These are phyloP conservation scores for Lanius collurio DNA, from an alignment of 2,113 vertebrate genomes.

Conservation along the genomic window DNA sequence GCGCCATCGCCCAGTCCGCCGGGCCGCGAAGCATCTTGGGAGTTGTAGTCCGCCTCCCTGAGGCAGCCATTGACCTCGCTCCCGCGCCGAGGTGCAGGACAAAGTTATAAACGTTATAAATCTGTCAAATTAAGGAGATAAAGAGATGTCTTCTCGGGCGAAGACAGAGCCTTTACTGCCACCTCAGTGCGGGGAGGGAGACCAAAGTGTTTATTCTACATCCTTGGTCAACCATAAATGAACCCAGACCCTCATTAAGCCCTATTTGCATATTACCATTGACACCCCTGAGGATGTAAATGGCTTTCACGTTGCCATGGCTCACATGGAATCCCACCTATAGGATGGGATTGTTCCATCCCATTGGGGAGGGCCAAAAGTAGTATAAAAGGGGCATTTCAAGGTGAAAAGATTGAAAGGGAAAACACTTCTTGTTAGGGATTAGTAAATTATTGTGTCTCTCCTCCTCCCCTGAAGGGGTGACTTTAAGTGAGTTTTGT, in stretches of 20 bases:
- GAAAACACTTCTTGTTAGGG: not conserved
- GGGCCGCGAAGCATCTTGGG: not conserved
- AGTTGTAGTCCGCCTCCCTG: not conserved
- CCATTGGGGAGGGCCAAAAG: not conserved
- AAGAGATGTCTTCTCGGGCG: not conserved
- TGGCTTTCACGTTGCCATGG: too few species aligned
- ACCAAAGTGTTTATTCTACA: not conserved
- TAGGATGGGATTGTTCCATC: too few species aligned
- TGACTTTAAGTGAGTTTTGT: not conserved
- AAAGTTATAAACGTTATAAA: not conserved
- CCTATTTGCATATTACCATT: not conserved
- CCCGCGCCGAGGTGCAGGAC: rapidly evolving
- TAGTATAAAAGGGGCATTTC: not conserved
- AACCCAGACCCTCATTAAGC: not conserved
- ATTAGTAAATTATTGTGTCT: too few species aligned
- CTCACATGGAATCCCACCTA: not conserved
- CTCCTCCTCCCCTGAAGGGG: not conserved
- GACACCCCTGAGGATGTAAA: not conserved
- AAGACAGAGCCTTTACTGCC: not conserved
- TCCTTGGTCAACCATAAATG: not conserved
- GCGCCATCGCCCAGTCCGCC: rapidly evolving
- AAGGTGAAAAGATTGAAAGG: rapidly evolving
- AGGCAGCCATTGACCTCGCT: not conserved
- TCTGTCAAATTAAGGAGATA: not conserved
- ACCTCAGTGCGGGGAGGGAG: not conserved